Evolutionary conservation across 2,797 vertebrate species (phyloP), one percentile per base, ranked within the genome.

Genomic region (Tympanoctomys barrerae): DNA sequence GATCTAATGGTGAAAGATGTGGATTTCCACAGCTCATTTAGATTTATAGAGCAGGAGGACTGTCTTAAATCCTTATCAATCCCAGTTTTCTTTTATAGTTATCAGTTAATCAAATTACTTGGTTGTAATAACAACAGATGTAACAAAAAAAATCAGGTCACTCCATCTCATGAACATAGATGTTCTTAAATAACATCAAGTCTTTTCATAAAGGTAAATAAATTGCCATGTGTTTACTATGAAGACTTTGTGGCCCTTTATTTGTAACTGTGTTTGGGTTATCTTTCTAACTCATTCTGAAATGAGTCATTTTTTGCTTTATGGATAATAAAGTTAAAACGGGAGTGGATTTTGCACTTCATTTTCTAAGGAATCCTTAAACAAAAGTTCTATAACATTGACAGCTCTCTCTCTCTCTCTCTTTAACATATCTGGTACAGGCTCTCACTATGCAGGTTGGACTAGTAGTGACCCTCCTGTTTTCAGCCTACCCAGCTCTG

Each of bases 121-220:
- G 61, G 18, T 42, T 39, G 84, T 82, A 82, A 94, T 91, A 36
- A 71, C 42, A 94, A 89, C 10, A 78, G 64, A 82, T 21, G 13
- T 94, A 57, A 31, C 42, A 62, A 31, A 36, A 86, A 57, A 4
- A 39, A 82, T 39, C 36, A 57, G 49, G 57, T 28, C 31, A 85
- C 26, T 95, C 54, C 4, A 66, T 71, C 79, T 71, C 21, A 59
- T 86, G 52, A 94, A 87, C 70, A 86, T n/a, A 89, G 36, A 70
- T 6, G 6, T 78, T 87, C 22, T 91, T 80, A 81, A 82, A 46
- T 80, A 80, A 62, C 61, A 91, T 57, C 49, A n/a, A 91, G n/a
- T 87, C 5, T 81, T 94, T 95, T 86, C 49, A 84, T 95, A 87
- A 81, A 78, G 62, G 39, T 79, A 90, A 92, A 90, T 64, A 95